Conservation (phyloP, 2,888 invertebrate species). For the Calliopum simillimum region DNA sequence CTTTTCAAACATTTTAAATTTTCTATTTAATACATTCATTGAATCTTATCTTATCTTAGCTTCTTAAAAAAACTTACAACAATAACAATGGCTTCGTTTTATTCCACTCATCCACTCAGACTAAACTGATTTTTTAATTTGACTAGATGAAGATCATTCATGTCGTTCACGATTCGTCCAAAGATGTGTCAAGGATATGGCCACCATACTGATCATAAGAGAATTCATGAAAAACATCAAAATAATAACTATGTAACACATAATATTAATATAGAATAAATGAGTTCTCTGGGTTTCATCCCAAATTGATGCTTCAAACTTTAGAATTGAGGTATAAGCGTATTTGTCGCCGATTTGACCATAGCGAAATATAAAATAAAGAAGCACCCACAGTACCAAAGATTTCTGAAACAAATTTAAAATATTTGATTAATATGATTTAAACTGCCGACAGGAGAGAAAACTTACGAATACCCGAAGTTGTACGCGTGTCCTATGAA, state of each 20-base stretch:
- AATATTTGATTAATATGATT: neutral
- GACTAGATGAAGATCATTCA: no score
- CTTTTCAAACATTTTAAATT: no score
- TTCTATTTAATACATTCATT: no score
- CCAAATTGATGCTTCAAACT: slow-evolving; percentile 24
- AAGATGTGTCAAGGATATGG: no score
- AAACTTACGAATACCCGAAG: slow-evolving; percentile 35
- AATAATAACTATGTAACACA: neutral
- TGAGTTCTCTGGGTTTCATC: neutral
- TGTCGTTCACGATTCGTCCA: no score
- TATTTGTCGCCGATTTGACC: neutral
- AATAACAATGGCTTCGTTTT: no score
- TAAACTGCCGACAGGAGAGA: neutral
- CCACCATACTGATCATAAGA: neutral
- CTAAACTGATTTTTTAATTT: no score
- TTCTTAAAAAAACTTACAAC: no score
- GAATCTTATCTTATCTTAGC: no score
- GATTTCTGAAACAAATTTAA: slow-evolving; percentile 22
- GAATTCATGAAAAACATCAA: slow-evolving; percentile 31
- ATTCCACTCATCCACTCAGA: no score
- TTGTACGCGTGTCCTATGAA: slow-evolving; percentile 39
- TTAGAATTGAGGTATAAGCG: neutral
- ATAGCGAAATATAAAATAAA: neutral
- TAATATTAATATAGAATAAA: neutral
- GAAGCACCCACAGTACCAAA: slow-evolving; percentile 25